Conservation (phyloP, 2,888 invertebrate species). For the Parnassius smintheus region DNA sequence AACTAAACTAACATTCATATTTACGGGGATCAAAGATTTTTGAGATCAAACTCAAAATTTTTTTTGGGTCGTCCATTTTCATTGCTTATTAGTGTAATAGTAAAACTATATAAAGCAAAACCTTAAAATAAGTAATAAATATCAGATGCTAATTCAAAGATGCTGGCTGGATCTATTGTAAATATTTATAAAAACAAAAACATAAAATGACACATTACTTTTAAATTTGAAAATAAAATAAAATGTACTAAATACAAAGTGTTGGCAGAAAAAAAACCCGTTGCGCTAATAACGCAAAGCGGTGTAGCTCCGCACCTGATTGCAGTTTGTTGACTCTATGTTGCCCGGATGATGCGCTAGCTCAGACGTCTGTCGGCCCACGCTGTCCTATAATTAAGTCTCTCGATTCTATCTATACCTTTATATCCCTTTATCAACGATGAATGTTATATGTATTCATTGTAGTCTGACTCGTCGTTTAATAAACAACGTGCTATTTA, state of each 20-base stretch:
- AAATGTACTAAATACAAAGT: slow-evolving; percentile 7
- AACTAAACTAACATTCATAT: no score
- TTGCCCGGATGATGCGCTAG: slow-evolving; percentile 26
- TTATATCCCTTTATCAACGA: slow-evolving; percentile 1
- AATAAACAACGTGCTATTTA: no score
- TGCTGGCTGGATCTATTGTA: no score
- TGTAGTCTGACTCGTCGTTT: no score
- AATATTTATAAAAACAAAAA: no score
- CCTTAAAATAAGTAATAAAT: no score
- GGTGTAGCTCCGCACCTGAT: slow-evolving; percentile 25
- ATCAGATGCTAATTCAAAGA: no score
- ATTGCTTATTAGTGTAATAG: no score
- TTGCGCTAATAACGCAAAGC: slow-evolving; percentile 7
- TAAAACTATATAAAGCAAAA: no score
- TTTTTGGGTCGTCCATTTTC: no score
- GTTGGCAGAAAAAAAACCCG: slow-evolving; percentile 13
- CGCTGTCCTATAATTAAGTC: slow-evolving; percentile 40
- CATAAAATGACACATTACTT: neutral
- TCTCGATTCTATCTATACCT: slow-evolving; percentile 7
- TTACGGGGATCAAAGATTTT: no score
- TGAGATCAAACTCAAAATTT: no score
- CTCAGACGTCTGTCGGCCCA: slow-evolving; percentile 68
- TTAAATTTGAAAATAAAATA: neutral
- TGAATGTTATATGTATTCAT: neutral
- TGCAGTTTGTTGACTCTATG: slow-evolving; percentile 53